Conservation (phyloP, 2,113 vertebrate genomes). For the Myanophis thanlyinensis region DNA sequence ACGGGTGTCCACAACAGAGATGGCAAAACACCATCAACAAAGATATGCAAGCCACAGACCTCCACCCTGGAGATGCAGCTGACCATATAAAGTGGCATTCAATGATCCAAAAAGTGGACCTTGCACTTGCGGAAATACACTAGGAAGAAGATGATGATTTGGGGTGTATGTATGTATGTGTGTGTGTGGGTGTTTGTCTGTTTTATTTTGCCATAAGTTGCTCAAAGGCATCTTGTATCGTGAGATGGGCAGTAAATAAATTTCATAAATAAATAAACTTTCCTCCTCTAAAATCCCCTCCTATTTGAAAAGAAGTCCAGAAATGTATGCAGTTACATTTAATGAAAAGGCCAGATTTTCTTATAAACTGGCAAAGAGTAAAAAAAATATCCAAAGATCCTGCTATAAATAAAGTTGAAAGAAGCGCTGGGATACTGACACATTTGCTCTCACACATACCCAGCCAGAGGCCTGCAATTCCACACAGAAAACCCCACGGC, state of each 20-base stretch:
- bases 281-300: background rate
- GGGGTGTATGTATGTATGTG: no score
- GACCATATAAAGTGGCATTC: no score
- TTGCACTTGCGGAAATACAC: no score
- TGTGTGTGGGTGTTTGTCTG: no score
- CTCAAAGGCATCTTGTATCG: background rate
- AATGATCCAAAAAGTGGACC: no score
- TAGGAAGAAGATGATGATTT: no score
- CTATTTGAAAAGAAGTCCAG: background rate
- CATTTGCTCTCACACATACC: conserved; percentile 68
- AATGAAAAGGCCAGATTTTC: background rate
- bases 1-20: no score
- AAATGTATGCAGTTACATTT: background rate
- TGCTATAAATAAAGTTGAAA: no score
- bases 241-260: background rate
- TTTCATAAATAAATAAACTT: background rate
- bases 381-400: background rate
- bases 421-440: background rate
- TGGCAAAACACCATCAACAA: no score
- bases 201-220: no score
- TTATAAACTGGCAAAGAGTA: background rate
- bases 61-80: no score
- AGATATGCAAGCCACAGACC: no score
- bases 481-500: conserved; percentile 96
- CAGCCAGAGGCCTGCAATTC: conserved; percentile 94